Base-by-base conservation (phyloP, 2,113 vertebrate species). In the Ptilonorhynchus violaceus region DNA sequence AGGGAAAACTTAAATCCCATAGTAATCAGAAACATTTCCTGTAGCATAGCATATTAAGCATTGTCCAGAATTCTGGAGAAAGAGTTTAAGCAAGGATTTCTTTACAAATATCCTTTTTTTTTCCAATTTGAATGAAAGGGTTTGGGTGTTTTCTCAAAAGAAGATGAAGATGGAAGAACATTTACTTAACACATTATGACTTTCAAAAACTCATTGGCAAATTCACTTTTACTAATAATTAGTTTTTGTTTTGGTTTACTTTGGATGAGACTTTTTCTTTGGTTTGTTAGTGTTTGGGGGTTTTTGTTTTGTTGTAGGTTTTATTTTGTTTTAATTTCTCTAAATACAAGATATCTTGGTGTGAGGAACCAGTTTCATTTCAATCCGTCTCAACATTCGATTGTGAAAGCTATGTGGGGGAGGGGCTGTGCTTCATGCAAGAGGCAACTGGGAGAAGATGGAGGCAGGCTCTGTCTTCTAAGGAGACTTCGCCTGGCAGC, bases 261-360 rank as follows among this genome's bases (percentile, higher is more conserved):
- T 84, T 59, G 7, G 2, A 16, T 60, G 37, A 10, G 2, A 0
- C 37, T 4, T 35, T n/a, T 41, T 44, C 24, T 30, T 55, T 47
- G 7, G 9, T 21, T 73, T 39, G 8, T 17, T 17, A 8, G 17
- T 18, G 10, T 30, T 70, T 53, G 7, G 7, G 4, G 0, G 0
- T 21, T 73, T 30, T 33, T 18, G 3, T 8, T 31, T 55, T 37
- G 10, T 27, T 44, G 9, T 24, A 55, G 33, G 4, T 20, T 73
- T 73, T 68, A 22, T 46, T 85, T 55, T 64, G 4, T 55, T 47
- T 41, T n/a, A 28, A 24, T 66, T 41, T 56, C 17, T 24, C 10
- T n/a, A 20, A 22, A 66, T 56, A 39, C 15, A 15, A 30, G 42
- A 24, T 16, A 19, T 24, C 35, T 56, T 56, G n/a, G n/a, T n/a